Conservation (phyloP, 2,888 invertebrate genomes). For the Acrocyrtus sp. region DNA sequence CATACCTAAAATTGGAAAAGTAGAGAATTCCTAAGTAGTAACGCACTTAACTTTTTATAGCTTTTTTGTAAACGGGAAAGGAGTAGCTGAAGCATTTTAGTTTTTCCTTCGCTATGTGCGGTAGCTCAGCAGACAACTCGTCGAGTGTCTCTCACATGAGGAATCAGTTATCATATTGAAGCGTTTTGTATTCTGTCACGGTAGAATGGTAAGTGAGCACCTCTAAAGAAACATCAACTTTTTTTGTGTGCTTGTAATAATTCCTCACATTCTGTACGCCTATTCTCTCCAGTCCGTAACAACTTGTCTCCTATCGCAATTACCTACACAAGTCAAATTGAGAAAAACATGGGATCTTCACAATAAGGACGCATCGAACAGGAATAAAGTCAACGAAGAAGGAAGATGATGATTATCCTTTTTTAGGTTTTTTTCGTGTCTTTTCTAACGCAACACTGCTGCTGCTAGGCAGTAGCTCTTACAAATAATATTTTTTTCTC, state of each 20-base stretch:
- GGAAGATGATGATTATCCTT: background rate
- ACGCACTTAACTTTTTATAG: too few species aligned
- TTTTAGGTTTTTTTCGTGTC: background rate
- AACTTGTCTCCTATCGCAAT: background rate
- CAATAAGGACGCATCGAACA: too few species aligned
- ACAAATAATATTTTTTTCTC: background rate
- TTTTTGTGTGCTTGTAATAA: slow-evolving; percentile 17
- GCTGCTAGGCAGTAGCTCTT: background rate
- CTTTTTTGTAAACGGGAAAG: too few species aligned
- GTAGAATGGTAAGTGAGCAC: slow-evolving; percentile 27
- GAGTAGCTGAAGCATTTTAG: too few species aligned
- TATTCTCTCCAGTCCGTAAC: too few species aligned
- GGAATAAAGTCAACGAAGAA: background rate
- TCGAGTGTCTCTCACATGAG: slow-evolving; percentile 1
- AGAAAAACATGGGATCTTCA: too few species aligned
- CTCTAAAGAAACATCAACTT: slow-evolving; percentile 9
- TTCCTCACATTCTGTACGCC: background rate
- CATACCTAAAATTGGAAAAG: too few species aligned
- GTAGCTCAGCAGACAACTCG: too few species aligned
- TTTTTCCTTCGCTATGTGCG: too few species aligned
- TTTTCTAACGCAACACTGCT: background rate
- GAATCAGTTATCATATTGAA: slow-evolving; percentile 27
- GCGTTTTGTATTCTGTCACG: slow-evolving; percentile 31
- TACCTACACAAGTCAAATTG: background rate
- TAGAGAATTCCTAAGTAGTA: too few species aligned